Percentiles rank a stretch among this genome's conserved stretches.
Evolutionary conservation across 2,113 vertebrate genomes (phyloP).

Genomic region (Atlantisia rogersi): DNA sequence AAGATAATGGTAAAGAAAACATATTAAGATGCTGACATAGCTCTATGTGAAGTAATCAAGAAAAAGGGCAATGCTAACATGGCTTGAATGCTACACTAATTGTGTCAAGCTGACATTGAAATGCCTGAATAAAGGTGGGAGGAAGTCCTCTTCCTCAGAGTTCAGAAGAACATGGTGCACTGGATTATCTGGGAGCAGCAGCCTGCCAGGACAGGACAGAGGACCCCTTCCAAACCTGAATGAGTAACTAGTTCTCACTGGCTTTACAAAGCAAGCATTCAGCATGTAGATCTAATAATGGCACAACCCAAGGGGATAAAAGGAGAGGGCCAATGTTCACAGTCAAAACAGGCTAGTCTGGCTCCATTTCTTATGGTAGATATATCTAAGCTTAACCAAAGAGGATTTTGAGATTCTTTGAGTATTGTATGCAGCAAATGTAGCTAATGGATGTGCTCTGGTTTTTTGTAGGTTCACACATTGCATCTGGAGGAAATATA

Average conservation of each 20-base stretch:
- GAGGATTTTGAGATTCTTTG: not conserved
- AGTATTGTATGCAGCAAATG: not conserved
- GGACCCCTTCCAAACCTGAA: not conserved
- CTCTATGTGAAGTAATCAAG: not conserved
- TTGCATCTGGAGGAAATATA: not conserved
- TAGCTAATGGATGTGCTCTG: not conserved
- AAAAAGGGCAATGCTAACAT: not conserved
- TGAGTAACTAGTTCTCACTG: not conserved
- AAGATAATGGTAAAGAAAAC: slow-evolving; percentile 29
- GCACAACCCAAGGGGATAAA: not conserved
- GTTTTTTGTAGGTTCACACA: not conserved
- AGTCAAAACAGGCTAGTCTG: not conserved
- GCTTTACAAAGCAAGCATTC: not conserved
- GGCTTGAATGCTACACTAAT: not conserved
- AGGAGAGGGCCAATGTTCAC: not conserved
- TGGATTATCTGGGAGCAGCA: not conserved
- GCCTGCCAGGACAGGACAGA: not conserved
- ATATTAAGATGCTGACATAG: slow-evolving; percentile 1
- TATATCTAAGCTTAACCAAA: not conserved
- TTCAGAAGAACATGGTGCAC: not conserved
- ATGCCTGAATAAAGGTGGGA: not conserved
- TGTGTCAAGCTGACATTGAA: not conserved
- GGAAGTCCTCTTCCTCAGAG: not conserved
- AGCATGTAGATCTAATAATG: not conserved
- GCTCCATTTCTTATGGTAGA: not conserved